These are phyloP conservation scores for Alloscopus bannaensis DNA, from an alignment of 2,888 invertebrate genomes.

Conservation along the genomic window DNA sequence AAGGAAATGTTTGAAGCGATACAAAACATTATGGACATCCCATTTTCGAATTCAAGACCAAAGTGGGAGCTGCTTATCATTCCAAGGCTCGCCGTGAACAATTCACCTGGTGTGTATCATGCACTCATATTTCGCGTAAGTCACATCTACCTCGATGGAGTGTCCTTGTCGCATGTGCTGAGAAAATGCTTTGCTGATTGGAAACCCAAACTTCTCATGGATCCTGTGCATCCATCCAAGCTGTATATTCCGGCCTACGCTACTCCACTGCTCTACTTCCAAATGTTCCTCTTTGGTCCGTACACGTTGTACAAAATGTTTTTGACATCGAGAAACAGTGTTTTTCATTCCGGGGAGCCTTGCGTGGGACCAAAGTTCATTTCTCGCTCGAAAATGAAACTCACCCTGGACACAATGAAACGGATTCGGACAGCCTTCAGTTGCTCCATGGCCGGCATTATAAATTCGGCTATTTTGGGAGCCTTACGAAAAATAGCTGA, in stretches of 20 bases:
- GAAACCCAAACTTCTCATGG: constrained; percentile 12
- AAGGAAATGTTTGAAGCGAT: constrained; percentile 18
- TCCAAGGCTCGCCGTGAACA: constrained; percentile 4
- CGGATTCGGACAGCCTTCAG: constrained; percentile 20
- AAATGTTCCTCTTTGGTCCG: constrained; percentile 17
- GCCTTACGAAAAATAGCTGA: constrained; percentile 30
- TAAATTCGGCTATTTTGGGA: constrained; percentile 24
- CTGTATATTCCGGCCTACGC: neutral
- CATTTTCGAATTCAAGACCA: constrained; percentile 1
- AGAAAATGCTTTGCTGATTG: constrained; percentile 23
- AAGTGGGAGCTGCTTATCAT: constrained; percentile 44
- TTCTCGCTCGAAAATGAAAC: neutral
- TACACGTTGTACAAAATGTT: neutral
- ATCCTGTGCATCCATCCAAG: constrained; percentile 35
- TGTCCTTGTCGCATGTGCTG: constrained; percentile 22
- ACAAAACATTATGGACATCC: neutral
- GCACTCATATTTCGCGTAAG: constrained; percentile 10
- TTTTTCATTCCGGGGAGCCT: constrained; percentile 17
- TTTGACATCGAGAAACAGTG: neutral
- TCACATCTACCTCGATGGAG: constrained; percentile 34
- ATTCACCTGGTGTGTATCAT: neutral
- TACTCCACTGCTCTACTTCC: neutral
- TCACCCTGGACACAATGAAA: constrained; percentile 17
- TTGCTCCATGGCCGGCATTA: constrained; percentile 24
- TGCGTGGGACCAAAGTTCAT: constrained; percentile 25